These are phyloP conservation scores for Caracal caracal DNA, from an alignment of 2,113 vertebrate genomes.

Conservation along the genomic window DNA sequence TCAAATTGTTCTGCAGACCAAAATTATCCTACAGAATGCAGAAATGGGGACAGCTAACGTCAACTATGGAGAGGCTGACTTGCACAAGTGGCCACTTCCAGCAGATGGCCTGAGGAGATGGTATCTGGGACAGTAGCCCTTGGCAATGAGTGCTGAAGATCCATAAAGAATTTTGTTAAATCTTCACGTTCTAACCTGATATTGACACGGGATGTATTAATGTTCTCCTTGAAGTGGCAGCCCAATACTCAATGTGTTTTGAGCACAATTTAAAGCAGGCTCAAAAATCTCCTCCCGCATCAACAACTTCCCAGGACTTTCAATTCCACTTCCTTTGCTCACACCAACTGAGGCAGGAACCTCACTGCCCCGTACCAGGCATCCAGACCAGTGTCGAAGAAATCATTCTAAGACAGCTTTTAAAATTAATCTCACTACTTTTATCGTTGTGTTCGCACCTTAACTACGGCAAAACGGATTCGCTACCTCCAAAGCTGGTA, in stretches of 20 bases:
- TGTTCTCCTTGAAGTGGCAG: neutral
- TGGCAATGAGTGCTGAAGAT: neutral
- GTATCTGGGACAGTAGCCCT: neutral
- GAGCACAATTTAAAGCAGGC: neutral
- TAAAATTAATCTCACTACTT: slow-evolving; percentile 64
- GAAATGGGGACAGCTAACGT: neutral
- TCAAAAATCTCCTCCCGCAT: slow-evolving; percentile 7
- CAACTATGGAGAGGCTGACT: too few species aligned
- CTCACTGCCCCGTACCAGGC: neutral
- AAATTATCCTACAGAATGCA: neutral
- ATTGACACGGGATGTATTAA: neutral
- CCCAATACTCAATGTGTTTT: neutral
- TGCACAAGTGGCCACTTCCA: too few species aligned
- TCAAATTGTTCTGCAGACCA: neutral
- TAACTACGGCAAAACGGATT: slow-evolving; percentile 60
- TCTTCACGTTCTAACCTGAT: neutral
- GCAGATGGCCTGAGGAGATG: neutral
- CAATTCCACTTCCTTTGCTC: slow-evolving; percentile 7
- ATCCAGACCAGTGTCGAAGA: neutral
- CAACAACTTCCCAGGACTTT: slow-evolving; percentile 29
- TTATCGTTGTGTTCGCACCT: slow-evolving; percentile 74
- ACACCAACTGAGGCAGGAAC: slow-evolving; percentile 53
- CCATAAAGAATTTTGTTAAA: neutral
- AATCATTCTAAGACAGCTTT: slow-evolving; percentile 56
- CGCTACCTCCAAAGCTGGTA: slow-evolving; percentile 76